A percentile compares a stretch with the other conserved stretches of the same genome.
These are phyloP conservation scores for Pungitius pungitius DNA, from an alignment of 2,113 vertebrate species.

Conservation along the genomic window DNA sequence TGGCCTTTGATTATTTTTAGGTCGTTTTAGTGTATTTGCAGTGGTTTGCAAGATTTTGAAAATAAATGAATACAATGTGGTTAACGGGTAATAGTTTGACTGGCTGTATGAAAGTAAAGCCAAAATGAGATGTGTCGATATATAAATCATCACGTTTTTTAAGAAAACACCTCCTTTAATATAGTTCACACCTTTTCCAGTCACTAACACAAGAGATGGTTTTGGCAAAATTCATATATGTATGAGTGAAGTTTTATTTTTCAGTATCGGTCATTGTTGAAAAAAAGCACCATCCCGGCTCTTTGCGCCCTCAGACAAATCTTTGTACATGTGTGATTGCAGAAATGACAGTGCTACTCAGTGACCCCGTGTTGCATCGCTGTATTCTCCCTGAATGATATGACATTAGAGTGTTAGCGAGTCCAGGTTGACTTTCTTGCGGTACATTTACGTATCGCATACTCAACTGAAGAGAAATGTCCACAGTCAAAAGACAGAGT, in stretches of 20 bases:
- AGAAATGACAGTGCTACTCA: not conserved
- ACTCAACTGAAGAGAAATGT: not conserved
- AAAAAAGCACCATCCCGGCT: slow-evolving; percentile 31
- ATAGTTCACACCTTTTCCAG: not conserved
- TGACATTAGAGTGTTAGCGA: not conserved
- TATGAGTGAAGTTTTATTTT: slow-evolving; percentile 14
- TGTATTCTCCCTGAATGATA: not conserved
- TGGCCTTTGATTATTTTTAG: not conserved
- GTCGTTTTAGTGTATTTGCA: not conserved
- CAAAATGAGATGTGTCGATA: not conserved
- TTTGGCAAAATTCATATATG: slow-evolving; percentile 52
- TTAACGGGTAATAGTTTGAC: not conserved
- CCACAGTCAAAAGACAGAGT: not conserved
- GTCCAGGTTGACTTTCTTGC: not conserved
- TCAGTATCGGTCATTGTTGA: slow-evolving; percentile 4
- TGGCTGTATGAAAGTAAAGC: slow-evolving; percentile 2
- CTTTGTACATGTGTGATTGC: not conserved
- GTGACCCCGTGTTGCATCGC: not conserved
- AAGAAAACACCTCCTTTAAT: not conserved
- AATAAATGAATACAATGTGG: not conserved
- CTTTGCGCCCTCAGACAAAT: not conserved
- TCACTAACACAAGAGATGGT: not conserved
- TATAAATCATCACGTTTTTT: not conserved
- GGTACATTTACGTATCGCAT: slow-evolving; percentile 19
- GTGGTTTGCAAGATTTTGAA: no score